Conservation (phyloP, 1,140 invertebrate genomes). For the Andricus grossulariae region DNA sequence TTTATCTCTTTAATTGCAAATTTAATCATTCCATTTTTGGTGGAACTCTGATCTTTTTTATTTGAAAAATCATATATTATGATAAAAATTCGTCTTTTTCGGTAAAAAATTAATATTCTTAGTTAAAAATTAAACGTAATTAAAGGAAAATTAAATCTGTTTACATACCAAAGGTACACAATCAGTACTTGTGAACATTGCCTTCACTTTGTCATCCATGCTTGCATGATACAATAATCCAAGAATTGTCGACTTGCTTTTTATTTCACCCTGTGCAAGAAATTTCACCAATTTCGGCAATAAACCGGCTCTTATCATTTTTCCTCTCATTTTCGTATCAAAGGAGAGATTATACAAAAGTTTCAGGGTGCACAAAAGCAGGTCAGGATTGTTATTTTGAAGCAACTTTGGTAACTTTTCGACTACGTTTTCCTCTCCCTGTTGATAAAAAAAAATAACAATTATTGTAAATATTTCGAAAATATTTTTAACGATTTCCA, state of each 20-base stretch:
- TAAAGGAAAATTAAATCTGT: neutral
- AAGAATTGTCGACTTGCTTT: slow-evolving; percentile 88
- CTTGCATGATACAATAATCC: slow-evolving; percentile 96
- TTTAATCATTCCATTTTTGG: too few relatives aligned
- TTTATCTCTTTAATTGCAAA: too few relatives aligned
- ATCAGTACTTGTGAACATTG: slow-evolving; percentile 96
- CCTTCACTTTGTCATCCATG: slow-evolving; percentile 95
- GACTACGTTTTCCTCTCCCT: slow-evolving; percentile 82
- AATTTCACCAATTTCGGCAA: slow-evolving; percentile 93
- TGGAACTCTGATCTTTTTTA: too few relatives aligned
- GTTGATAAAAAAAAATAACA: slow-evolving; percentile 47
- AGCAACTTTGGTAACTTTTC: slow-evolving; percentile 86
- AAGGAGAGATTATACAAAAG: slow-evolving; percentile 98
- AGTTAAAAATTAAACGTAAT: too few relatives aligned
- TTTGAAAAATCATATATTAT: too few relatives aligned
- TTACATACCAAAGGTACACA: slow-evolving; percentile 89
- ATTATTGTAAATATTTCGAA: slow-evolving; percentile 33
- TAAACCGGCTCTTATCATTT: slow-evolving; percentile 93
- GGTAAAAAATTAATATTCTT: too few relatives aligned
- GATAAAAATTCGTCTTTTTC: too few relatives aligned
- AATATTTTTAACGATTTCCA: slow-evolving; percentile 32
- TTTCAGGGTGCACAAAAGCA: slow-evolving; percentile 91
- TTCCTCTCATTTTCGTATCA: slow-evolving; percentile 88
- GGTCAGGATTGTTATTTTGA: slow-evolving; percentile 85
- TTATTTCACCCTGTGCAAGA: slow-evolving; percentile 85